Base-by-base conservation (phyloP, 2,888 invertebrate genomes). In the Drosophila pegasa region DNA sequence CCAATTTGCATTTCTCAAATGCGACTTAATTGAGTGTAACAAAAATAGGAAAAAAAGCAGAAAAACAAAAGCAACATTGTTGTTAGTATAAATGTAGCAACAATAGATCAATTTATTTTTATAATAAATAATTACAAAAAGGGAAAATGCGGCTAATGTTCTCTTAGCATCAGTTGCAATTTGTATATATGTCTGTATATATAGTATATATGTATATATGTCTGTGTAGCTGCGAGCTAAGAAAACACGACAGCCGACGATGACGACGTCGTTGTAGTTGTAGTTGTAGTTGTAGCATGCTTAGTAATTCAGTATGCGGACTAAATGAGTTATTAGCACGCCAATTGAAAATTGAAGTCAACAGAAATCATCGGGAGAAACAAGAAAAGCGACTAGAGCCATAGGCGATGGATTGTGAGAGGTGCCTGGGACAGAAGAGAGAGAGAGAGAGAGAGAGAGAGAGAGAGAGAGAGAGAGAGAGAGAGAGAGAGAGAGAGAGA, bases 251-350 rank as follows among this genome's bases (percentile, higher is more conserved):
- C 64, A 61, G 40, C 35, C 58, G 55, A 69, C 71, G 56, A 62
- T 54, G 43, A 5, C 43, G 43, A 10, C 10, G 25, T n/a, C n/a
- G n/a, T n/a, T n/a, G n/a, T n/a, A n/a, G n/a, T n/a, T n/a, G n/a
- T n/a, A n/a, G n/a, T n/a, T n/a, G n/a, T n/a, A n/a, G n/a, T n/a
- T n/a, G 58, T 80, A 76, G 77, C 67, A 77, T 75, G 80, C 51
- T 71, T 71, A 60, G 64, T 71, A 80, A 73, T 78, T 80, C 87
- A 82, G 71, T 78, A 75, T 87, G 78, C 75, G 82, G 88, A 86
- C 88, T 90, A 90, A 91, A 90, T 90, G 91, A 91, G 90, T 88
- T 91, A 90, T 89, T 89, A 91, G 74, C 90, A 90, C 90, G 91
- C 91, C 84, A 90, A 91, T 89, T 86, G 88, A 77, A 84, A 90